Evolutionary conservation across 2,113 vertebrate genomes (phyloP), one percentile per base, ranked within the genome.

Genomic region (Vidua chalybeata): DNA sequence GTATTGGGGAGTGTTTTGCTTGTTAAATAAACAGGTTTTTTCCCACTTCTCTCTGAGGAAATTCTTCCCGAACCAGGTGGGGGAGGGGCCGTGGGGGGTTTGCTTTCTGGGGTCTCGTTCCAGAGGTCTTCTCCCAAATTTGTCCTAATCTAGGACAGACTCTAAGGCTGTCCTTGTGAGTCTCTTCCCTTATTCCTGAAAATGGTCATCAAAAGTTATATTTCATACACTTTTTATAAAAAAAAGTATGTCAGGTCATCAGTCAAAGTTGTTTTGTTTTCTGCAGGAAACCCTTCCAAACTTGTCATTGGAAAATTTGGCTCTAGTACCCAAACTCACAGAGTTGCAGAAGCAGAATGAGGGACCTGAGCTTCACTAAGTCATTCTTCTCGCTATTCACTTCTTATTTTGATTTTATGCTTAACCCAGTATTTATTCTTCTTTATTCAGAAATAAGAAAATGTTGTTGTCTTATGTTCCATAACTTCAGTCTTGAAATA

Each of bases 371-470:
- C 26, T 63, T 30, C 30, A 51, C 13, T n/a, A 66, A 43, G 37
- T 7, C 10, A 35, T 81, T 64, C n/a, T 45, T 89, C 19, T 73
- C 0, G 0, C 4, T 64, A 9, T 41, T 64, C 8, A 19, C 11
- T 51, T 23, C 13, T 81, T 64, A 51, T 39, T 11, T 52, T 52
- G 19, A 45, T 48, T 79, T 90, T 76, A 11, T 85, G 27, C 24
- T 75, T 82, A 76, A 46, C 2, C 7, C 35, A 46, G 4, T 37
- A 31, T 51, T 39, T 48, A 9, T 61, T 66, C 16, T 51, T 76
- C 41, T 64, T 73, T 61, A 48, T 61, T 68, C 41, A 83, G 48
- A 75, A 78, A 26, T 12, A 90, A 64, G 39, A 7, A 93, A 79
- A 83, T 69, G 4, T 16, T 72, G 4, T 27, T 77, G 19, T 39